A percentile compares a stretch with the other conserved stretches of the same genome.
Evolutionary conservation across 1,140 invertebrate species (phyloP).

Genomic region (Procambarus clarkii): DNA sequence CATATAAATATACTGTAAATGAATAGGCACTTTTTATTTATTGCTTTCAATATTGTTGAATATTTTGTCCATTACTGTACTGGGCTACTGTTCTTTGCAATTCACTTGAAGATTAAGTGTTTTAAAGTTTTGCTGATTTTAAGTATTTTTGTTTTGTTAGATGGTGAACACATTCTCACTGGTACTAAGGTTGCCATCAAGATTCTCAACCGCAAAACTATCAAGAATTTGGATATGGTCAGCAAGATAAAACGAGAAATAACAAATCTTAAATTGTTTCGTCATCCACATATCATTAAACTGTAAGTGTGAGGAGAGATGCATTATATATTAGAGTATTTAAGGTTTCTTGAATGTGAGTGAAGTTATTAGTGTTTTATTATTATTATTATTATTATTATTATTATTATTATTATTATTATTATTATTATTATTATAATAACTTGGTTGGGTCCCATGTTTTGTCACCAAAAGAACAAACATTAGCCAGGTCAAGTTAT

Average conservation of each 20-base stretch:
- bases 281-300: constrained; percentile 99
- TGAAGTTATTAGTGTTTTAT: no score
- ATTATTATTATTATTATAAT: no score
- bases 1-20: no score
- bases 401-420: no score
- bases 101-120: neutral
- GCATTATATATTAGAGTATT: neutral
- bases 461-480: no score
- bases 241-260: constrained; percentile 99
- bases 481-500: no score
- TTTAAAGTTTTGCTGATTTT: neutral
- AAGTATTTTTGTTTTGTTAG: constrained; percentile 76
- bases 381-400: no score
- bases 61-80: no score
- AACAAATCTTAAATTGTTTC: constrained; percentile 98
- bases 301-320: constrained; percentile 82
- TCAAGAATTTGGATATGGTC: constrained; percentile 99
- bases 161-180: constrained; percentile 97
- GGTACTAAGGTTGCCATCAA: constrained; percentile 99
- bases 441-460: no score
- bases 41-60: no score
- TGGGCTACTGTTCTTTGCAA: no score
- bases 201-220: constrained; percentile 98
- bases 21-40: no score
- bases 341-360: neutral